These are phyloP conservation scores for Leptoteleia sp. DNA, from an alignment of 1,140 invertebrate species.

Conservation along the genomic window DNA sequence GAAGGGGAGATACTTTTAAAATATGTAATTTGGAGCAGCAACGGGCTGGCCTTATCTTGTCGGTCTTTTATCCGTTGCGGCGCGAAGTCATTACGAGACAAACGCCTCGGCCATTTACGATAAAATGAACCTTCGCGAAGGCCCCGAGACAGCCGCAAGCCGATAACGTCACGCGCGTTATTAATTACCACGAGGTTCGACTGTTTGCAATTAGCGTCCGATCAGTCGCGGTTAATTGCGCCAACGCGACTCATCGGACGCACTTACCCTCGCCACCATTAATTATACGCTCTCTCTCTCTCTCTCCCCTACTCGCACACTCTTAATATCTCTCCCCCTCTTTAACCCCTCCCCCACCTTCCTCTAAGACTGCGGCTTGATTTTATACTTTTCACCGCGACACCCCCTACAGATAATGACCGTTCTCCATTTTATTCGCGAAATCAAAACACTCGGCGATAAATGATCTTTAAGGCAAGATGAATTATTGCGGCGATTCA, in stretches of 20 bases:
- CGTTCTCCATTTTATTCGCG: slow-evolving; percentile 19
- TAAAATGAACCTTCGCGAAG: slow-evolving; percentile 55
- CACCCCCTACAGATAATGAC: slow-evolving; percentile 46
- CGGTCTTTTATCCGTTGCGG: slow-evolving; percentile 50
- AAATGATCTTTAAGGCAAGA: slow-evolving; percentile 37
- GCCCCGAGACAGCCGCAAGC: slow-evolving; percentile 47
- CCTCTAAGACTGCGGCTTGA: too few species aligned
- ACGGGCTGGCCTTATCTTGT: slow-evolving; percentile 51
- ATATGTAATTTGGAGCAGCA: slow-evolving; percentile 52
- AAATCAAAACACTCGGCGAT: slow-evolving; percentile 25
- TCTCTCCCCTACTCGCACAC: too few species aligned
- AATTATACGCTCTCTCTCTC: slow-evolving; percentile 68
- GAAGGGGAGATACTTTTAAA: too few species aligned
- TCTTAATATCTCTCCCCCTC: too few species aligned
- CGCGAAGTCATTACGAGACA: slow-evolving; percentile 61
- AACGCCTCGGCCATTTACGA: slow-evolving; percentile 52
- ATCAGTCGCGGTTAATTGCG: slow-evolving; percentile 77
- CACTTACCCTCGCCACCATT: slow-evolving; percentile 70
- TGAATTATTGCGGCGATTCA: slow-evolving; percentile 24
- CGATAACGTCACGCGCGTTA: slow-evolving; percentile 75
- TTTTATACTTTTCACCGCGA: slow-evolving; percentile 52
- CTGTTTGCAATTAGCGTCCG: slow-evolving; percentile 77
- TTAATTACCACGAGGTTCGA: slow-evolving; percentile 75
- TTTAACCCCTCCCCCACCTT: too few species aligned
- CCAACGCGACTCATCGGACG: slow-evolving; percentile 64